phyloP scores from a whole-genome alignment of 92 coral and sea anemone species.

The Epizoanthus ramosus region DNA sequence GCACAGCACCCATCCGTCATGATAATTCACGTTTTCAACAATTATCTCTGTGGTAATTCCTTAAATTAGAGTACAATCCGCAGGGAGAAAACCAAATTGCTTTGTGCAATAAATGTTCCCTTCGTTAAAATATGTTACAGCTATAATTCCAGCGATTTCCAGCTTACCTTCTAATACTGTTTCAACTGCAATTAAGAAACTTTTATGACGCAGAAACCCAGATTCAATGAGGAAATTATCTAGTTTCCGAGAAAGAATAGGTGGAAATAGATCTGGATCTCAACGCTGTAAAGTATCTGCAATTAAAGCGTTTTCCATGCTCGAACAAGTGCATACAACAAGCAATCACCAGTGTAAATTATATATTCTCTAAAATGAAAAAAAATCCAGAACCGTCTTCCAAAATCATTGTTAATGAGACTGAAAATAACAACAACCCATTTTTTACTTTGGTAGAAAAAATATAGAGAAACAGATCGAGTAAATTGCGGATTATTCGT shows the following conservation, averaged over 20 bases:
- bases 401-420: background rate
- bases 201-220: background rate
- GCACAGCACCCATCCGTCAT: too few relatives aligned
- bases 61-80: too few relatives aligned
- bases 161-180: too few relatives aligned
- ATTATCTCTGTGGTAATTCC: too few relatives aligned
- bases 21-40: too few relatives aligned
- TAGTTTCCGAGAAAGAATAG: background rate
- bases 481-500: background rate
- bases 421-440: background rate
- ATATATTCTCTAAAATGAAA: background rate
- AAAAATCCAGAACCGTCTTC: background rate
- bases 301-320: background rate
- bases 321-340: background rate
- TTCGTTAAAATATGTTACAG: background rate
- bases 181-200: background rate
- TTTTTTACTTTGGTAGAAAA: slow-evolving; percentile 5
- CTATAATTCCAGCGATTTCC: too few relatives aligned
- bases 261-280: background rate
- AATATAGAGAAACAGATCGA: background rate
- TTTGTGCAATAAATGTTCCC: background rate
- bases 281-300: background rate
- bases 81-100: too few relatives aligned
- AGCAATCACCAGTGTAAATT: background rate
- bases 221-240: background rate